phyloP scores from a whole-genome alignment of 2,888 invertebrate genomes.

The Aquatica leii region DNA sequence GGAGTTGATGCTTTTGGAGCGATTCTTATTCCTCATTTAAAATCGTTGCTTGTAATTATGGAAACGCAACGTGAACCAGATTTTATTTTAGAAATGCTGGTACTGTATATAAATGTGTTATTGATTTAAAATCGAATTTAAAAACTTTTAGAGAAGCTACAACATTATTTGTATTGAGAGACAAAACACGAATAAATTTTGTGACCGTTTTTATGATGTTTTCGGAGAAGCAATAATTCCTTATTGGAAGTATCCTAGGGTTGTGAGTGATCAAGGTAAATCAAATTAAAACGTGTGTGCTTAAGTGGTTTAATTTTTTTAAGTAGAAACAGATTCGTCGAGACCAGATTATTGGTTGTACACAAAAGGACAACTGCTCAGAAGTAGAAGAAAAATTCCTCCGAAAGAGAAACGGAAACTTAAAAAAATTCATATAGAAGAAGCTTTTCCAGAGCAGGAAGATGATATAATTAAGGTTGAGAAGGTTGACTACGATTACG shows the following conservation, averaged over 20 bases:
- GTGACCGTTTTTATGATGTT: slow-evolving; percentile 43
- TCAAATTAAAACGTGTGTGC: slow-evolving; percentile 1
- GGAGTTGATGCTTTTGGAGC: slow-evolving; percentile 51
- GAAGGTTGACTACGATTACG: slow-evolving; percentile 19
- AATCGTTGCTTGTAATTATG: slow-evolving; percentile 45
- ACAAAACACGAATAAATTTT: slow-evolving; percentile 38
- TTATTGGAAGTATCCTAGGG: slow-evolving; percentile 40
- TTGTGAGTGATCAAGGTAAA: too few relatives aligned
- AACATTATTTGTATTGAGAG: slow-evolving; percentile 47
- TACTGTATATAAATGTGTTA: slow-evolving; percentile 42
- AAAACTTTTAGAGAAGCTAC: slow-evolving; percentile 51
- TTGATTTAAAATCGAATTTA: not conserved
- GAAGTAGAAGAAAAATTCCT: slow-evolving; percentile 18
- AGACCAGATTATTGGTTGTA: slow-evolving; percentile 39
- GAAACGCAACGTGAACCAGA: slow-evolving; percentile 38
- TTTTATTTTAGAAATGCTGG: slow-evolving; percentile 48
- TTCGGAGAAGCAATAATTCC: slow-evolving; percentile 47
- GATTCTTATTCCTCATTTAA: slow-evolving; percentile 51
- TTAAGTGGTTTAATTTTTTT: not conserved
- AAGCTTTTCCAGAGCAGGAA: slow-evolving; percentile 29
- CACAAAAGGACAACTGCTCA: slow-evolving; percentile 35
- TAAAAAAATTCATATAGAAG: slow-evolving; percentile 26
- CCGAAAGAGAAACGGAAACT: slow-evolving; percentile 3
- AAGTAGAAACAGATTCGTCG: slow-evolving; percentile 27
- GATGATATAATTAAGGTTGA: slow-evolving; percentile 17